Base-by-base conservation (phyloP, 2,888 invertebrate species). In the Alviniconcha strummeri region DNA sequence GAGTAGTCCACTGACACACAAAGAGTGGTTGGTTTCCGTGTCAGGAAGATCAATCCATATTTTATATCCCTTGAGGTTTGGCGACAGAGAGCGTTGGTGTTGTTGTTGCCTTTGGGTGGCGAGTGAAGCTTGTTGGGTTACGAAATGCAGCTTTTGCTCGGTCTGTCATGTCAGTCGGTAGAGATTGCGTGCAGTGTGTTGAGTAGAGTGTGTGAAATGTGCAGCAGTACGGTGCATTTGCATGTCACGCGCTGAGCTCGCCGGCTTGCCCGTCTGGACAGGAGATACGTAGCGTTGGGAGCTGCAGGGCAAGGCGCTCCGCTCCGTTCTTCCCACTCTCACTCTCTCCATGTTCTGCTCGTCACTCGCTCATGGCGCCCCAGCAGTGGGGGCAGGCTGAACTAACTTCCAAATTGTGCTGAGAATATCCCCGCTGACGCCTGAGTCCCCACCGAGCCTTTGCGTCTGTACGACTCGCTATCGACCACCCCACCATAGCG, bases 141-240 rank as follows among this genome's bases (percentile, higher is more conserved):
- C 9, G 60, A 60, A 60, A 13, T 60, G 60, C 9, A 13, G 13
- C 60, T 60, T 36, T 36, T 36, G 36, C 36, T 36, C 36, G 36
- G 36, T 36, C 36, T 36, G 36, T 36, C 36, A 36, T 36, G 60
- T 60, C 60, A 60, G 60, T 60, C 9, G 60, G 60, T 13, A 8
- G 60, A 60, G 60, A 60, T 8, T 8, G 60, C 60, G 60, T 60
- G 60, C 60, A 60, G 60, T 60, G 60, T 60, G 60, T 60, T 60
- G 60, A 8, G 60, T 60, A 13, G 60, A 60, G 77, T 64, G 55
- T 57, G 77, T 54, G 57, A 57, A 77, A 77, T 77, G 77, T 77
- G 77, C 77, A 76, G 76, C 56, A 54, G 79, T 77, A 77, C 57
- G 77, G 56, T 67, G 79, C 79, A 79, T 79, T 19, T 79, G 79